Evolutionary conservation across 2,113 vertebrate species (phyloP), one percentile per base, ranked within the genome.

Genomic region (Beaufortia kweichowensis): DNA sequence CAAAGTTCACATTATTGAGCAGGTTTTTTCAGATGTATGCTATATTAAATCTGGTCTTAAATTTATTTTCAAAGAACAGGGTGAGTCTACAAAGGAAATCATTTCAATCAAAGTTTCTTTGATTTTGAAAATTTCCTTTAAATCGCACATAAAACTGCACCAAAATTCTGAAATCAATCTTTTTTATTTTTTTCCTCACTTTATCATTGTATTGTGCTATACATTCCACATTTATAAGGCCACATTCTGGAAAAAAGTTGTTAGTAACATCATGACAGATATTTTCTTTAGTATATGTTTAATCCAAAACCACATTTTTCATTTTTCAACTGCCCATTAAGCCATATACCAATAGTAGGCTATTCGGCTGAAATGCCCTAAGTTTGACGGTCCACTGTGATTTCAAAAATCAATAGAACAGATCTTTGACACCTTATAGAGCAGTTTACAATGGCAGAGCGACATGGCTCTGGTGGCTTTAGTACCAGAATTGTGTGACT

Each of bases 21-120:
- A 0, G 48, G 66, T 6, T 33, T 33, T 53, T 33, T 31, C 9
- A 10, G 50, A 69, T 12, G 15, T 53, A 53, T n/a, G 19, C n/a
- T 21, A 15, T 53, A 53, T 21, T 53, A 55, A 33, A 6, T 28
- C 19, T 33, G 29, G 28, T 53, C 19, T 53, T 53, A 21, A 14
- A 53, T 69, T 55, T 69, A 23, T 35, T n/a, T 4, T 4, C 29
- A 31, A 67, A 67, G 46, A 67, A 50, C 48, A 67, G 43, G 17
- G n/a, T 6, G 24, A 21, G 9, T 48, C 9, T 29, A 31, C 24
- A 67, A 67, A 67, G 43, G 12, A 67, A 28, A 31, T 50, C 0
- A 31, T 67, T 50, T 50, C n/a, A n/a, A n/a, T n/a, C n/a, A n/a
- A n/a, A n/a, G n/a, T n/a, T n/a, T n/a, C n/a, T n/a, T n/a, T n/a